Evolutionary conservation across 1,140 invertebrate species (phyloP).

Genomic region (Bombus terrestris): DNA sequence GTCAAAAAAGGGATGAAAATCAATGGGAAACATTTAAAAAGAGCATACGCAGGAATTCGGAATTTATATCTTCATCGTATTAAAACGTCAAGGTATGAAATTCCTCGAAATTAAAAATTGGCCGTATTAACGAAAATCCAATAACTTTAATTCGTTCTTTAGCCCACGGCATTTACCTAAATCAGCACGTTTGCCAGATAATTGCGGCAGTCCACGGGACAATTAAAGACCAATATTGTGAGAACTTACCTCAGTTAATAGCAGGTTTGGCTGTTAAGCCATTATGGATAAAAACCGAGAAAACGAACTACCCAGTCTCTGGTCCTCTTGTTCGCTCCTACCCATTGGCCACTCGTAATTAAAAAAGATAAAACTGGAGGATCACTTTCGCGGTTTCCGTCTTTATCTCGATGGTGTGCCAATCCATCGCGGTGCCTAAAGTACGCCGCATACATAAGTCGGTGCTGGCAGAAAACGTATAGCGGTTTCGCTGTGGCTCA

Average conservation of each 20-base stretch:
- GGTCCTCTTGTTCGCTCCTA: neutral
- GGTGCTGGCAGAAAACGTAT: slow-evolving; percentile 34
- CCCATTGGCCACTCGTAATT: neutral
- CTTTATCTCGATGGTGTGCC: slow-evolving; percentile 52
- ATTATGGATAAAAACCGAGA: neutral
- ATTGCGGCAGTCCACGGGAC: neutral
- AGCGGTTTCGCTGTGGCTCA: slow-evolving; percentile 62
- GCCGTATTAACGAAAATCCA: neutral
- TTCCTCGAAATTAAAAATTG: neutral
- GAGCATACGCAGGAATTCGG: neutral
- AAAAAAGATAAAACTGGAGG: slow-evolving; percentile 38
- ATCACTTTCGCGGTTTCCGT: slow-evolving; percentile 53
- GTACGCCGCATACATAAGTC: slow-evolving; percentile 8
- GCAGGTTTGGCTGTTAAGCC: neutral
- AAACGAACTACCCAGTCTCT: too few species aligned
- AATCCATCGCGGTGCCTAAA: slow-evolving; percentile 39
- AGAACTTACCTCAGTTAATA: slow-evolving; percentile 10
- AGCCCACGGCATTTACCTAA: neutral
- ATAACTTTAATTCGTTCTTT: neutral
- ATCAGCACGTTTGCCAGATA: neutral
- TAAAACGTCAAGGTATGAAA: neutral
- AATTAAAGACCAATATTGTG: neutral
- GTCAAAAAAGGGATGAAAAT: neutral
- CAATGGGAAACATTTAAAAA: neutral
- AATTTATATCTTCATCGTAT: neutral